Evolutionary conservation across 2,113 vertebrate genomes (phyloP), one percentile per base, ranked within the genome.

Genomic region (Xyrauchen texanus): DNA sequence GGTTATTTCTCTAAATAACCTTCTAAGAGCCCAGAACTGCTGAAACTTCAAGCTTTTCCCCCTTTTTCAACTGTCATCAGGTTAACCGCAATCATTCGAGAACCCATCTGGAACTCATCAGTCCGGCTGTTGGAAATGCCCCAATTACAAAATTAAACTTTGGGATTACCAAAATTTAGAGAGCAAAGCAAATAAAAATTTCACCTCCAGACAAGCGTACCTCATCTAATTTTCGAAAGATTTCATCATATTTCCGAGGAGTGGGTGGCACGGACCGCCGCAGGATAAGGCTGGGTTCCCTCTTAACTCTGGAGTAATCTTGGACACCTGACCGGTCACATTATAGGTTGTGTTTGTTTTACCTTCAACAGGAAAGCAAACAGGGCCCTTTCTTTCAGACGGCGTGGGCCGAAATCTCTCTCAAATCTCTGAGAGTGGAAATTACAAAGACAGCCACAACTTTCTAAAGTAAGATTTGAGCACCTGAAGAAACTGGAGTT

Each of bases 41-140:
- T 75, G 82, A 84, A 58, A 82, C 77, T 69, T 67, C 75, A 68
- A 63, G 69, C 11, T 81, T 76, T 82, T 82, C 72, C 49, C 49
- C 55, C 68, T 67, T 45, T 46, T 44, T 9, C 11, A 49, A 76
- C 76, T 81, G 78, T 78, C 78, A 76, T 81, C 70, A 80, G 78
- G 68, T 73, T 65, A 75, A 85, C 81, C 62, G 55, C 61, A 76
- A 76, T 76, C 73, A 65, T 65, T 52, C 51, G 57, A 68, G 82
- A 84, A 71, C 78, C 85, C 86, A 87, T 87, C 84, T 87, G 86
- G 82, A 82, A 71, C 67, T 58, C 77, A 83, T 86, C 83, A 84
- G 57, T 72, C 21, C 76, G 10, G 55, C 81, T 79, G 74, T 83
- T 86, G 86, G 84, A 85, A 78, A 79, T 8, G 58, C 76, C 81